A percentile compares a stretch with the other conserved stretches of the same genome.
These are phyloP conservation scores for Fulica atra DNA, from an alignment of 2,113 vertebrate genomes.

Conservation along the genomic window DNA sequence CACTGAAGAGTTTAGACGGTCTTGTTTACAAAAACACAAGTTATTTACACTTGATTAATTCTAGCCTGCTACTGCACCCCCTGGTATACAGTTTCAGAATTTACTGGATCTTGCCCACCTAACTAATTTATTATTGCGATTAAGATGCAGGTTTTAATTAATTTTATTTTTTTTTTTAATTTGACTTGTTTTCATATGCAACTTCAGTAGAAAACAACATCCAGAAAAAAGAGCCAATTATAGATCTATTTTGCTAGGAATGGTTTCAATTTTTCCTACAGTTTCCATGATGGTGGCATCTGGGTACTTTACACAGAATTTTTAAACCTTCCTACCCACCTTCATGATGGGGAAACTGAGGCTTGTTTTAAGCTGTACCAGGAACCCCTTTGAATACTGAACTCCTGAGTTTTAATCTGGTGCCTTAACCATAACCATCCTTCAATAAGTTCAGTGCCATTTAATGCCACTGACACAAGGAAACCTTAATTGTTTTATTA, in stretches of 20 bases:
- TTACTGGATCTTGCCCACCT: neutral
- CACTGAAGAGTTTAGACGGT: neutral
- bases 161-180: neutral
- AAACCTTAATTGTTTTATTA: neutral
- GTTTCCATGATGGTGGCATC: neutral
- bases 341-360: neutral
- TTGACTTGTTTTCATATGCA: neutral
- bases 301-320: neutral
- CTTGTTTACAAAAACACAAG: neutral
- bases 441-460: conserved; percentile 6
- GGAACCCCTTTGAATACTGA: neutral
- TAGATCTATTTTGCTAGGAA: neutral
- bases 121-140: neutral
- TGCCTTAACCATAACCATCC: conserved; percentile 31
- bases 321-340: neutral
- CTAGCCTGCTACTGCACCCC: neutral
- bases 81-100: neutral
- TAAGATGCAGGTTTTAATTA: neutral
- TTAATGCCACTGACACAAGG: neutral
- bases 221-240: neutral
- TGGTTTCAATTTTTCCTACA: neutral
- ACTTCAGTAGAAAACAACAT: neutral
- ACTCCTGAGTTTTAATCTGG: neutral
- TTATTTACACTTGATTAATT: neutral
- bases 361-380: neutral